Evolutionary conservation across 2,888 invertebrate genomes (phyloP).

Genomic region (Pollenia labialis): DNA sequence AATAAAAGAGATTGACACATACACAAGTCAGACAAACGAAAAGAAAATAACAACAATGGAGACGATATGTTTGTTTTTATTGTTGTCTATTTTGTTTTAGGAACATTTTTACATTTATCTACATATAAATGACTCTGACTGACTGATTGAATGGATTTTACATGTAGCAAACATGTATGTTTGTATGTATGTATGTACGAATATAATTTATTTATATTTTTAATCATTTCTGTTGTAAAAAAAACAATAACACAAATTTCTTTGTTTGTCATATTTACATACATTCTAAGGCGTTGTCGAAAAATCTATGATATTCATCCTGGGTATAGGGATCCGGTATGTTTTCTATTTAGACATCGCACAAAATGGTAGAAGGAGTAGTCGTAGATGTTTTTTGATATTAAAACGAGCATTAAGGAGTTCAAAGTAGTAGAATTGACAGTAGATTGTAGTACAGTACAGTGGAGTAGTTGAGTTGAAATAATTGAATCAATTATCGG

Average conservation of each 20-base stretch:
- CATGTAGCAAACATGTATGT: constrained; percentile 24
- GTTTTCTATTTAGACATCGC: constrained; percentile 58
- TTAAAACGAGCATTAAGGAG: constrained; percentile 27
- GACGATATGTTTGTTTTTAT: constrained; percentile 35
- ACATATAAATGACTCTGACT: constrained; percentile 33
- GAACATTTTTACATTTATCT: constrained; percentile 38
- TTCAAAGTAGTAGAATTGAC: constrained; percentile 19
- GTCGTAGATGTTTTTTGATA: constrained; percentile 24
- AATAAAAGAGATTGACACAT: constrained; percentile 37
- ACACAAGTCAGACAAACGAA: constrained; percentile 12
- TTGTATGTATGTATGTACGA: neutral
- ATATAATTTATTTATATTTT: constrained; percentile 9
- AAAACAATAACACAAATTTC: constrained; percentile 36
- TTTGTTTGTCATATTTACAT: constrained; percentile 86
- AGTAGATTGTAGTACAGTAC: constrained; percentile 36
- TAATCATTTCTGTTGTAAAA: constrained; percentile 22
- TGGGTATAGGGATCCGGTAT: constrained; percentile 86
- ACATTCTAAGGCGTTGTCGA: constrained; percentile 92
- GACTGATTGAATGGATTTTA: constrained; percentile 58
- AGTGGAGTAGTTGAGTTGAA: constrained; percentile 47
- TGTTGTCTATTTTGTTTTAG: constrained; percentile 28
- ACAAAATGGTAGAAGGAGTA: constrained; percentile 48
- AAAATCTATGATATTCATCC: constrained; percentile 92
- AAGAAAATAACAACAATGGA: constrained; percentile 31
- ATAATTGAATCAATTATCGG: constrained; percentile 25